Conservation (phyloP, 2,113 vertebrate species). For the Limnothrissa miodon region DNA sequence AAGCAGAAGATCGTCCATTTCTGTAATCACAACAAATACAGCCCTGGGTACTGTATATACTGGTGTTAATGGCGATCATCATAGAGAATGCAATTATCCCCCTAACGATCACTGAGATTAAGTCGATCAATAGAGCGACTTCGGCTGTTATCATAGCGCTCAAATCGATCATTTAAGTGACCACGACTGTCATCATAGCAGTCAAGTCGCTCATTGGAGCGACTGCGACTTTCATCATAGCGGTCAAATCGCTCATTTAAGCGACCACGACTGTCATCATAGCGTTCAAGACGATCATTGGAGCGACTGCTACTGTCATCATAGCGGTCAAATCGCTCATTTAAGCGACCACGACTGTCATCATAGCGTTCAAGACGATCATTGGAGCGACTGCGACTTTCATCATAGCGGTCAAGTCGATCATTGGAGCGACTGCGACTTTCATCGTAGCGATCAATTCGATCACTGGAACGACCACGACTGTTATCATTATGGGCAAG, state of each 20-base stretch:
- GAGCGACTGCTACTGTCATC: conserved; percentile 38
- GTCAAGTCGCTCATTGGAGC: conserved; percentile 31
- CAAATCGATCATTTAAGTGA: conserved; percentile 39
- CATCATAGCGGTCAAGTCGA: conserved; percentile 25
- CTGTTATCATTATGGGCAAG: conserved; percentile 17
- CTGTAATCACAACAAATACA: background rate
- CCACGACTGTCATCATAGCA: conserved; percentile 30
- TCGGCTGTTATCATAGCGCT: conserved; percentile 31
- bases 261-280: background rate
- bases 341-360: conserved; percentile 13
- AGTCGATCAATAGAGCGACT: too few relatives aligned
- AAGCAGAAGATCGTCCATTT: too few relatives aligned
- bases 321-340: conserved; percentile 29
- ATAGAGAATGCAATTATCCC: conserved; percentile 14
- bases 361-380: conserved; percentile 19
- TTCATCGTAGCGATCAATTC: conserved; percentile 35
- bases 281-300: conserved; percentile 39
- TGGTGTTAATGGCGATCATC: conserved; percentile 36
- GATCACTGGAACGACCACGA: conserved; percentile 24
- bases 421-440: conserved; percentile 22
- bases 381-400: conserved; percentile 40
- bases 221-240: conserved; percentile 16
- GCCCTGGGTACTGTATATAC: background rate
- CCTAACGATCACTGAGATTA: conserved; percentile 35
- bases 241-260: conserved; percentile 30